Evolutionary conservation across 2,797 vertebrate genomes (phyloP).

Genomic region (Novumbra hubbsi): DNA sequence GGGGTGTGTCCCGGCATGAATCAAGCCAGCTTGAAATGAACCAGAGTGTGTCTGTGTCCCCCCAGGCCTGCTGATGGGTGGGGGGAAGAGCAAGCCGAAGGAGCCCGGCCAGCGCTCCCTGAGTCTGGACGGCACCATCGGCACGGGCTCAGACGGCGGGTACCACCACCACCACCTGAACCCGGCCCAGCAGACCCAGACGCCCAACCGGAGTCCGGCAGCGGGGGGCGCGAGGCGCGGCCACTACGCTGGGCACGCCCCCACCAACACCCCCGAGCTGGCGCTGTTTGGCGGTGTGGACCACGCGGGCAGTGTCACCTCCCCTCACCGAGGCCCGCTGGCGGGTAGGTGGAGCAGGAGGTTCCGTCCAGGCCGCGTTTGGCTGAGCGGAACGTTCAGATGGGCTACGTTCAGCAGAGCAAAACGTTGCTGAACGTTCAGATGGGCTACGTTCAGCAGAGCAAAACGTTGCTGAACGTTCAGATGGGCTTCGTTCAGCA

Average conservation of each 20-base stretch:
- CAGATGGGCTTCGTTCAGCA: neutral
- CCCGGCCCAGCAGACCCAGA: slow-evolving; percentile 81
- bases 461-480: neutral
- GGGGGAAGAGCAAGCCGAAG: slow-evolving; percentile 94
- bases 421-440: no score
- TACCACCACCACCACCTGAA: slow-evolving; percentile 76
- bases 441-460: neutral
- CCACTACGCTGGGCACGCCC: slow-evolving; percentile 70
- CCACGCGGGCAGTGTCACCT: slow-evolving; percentile 82
- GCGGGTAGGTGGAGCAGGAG: slow-evolving; percentile 53
- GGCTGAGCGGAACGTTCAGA: neutral
- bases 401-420: no score
- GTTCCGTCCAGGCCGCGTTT: neutral
- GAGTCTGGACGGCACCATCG: slow-evolving; percentile 84
- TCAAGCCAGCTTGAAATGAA: neutral
- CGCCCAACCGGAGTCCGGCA: slow-evolving; percentile 83
- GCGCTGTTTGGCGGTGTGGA: slow-evolving; percentile 92
- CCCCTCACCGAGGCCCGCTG: slow-evolving; percentile 80
- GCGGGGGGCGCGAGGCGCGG: slow-evolving; percentile 78
- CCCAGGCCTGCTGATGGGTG: slow-evolving; percentile 81
- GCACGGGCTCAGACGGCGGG: slow-evolving; percentile 68
- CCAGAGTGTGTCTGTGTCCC: neutral
- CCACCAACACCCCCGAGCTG: slow-evolving; percentile 80
- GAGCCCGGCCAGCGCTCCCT: slow-evolving; percentile 90
- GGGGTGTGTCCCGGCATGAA: neutral